Base-by-base conservation (phyloP, 2,888 invertebrate genomes). In the Biston stratarius region DNA sequence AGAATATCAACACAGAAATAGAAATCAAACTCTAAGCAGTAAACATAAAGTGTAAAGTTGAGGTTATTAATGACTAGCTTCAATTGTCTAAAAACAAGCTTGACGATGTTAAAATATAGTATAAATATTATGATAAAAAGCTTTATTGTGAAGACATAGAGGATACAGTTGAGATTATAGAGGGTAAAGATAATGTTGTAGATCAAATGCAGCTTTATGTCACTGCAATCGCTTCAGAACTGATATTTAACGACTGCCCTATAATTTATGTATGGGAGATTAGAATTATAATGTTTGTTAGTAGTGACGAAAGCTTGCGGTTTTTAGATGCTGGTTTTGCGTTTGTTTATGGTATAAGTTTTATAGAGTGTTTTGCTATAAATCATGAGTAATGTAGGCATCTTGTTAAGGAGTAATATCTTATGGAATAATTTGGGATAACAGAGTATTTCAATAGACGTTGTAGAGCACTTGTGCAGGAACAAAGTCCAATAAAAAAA, bases 181-280 rank as follows among this genome's bases (percentile, higher is more conserved):
- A 71, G 38, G 60, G 56, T 70, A 69, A 60, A 69, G 60, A 77
- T 84, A 83, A 80, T 47, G 57, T 83, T 77, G 86, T 82, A 77
- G 77, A 82, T 80, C 81, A 72, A 82, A 82, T 85, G 80, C 85
- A 86, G 84, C 86, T 88, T 86, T 87, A 82, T 89, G 89, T 88
- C 87, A 88, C 81, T 87, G 88, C 87, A 88, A 89, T 87, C 83
- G 85, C 86, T 84, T 86, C 83, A 81, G 81, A 86, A 87, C 88
- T 90, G 88, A 90, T 91, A 91, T 90, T 92, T 91, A 90, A 91
- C 88, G 88, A 86, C 86, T 83, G 80, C 77, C 77, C 80, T 77
- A 83, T 90, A 87, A 90, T 90, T 89, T 89, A 90, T 88, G 86
- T 86, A 84, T 85, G 83, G 82, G 78, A 88, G 86, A 89, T 90